Evolutionary conservation across 2,797 vertebrate genomes (phyloP), one percentile per base, ranked within the genome.

Genomic region (Phalanger gymnotis): DNA sequence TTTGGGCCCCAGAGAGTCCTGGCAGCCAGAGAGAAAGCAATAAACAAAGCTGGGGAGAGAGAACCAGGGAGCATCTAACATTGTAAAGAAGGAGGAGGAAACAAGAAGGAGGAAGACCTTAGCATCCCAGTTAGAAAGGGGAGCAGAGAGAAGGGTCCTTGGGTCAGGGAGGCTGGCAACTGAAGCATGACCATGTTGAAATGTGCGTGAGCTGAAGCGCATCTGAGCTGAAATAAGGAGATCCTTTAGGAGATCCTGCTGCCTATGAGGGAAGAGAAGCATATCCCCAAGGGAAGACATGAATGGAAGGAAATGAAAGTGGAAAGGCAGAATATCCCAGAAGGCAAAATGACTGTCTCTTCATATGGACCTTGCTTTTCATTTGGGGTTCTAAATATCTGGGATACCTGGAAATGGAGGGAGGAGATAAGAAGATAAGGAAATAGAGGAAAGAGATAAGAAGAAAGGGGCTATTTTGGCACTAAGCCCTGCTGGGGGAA

Each of bases 31-130:
- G 66, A 55, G 57, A 94, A 94, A 47, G 2, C 55, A 61, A 92
- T 94, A 96, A 98, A 98, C 96, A 97, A 95, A 91, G 51, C 92
- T 97, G 54, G 5, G 61, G 66, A 95, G 27, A 93, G 53, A 92
- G 94, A 92, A 55, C 0, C 73, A 96, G 92, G 95, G 53, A 94
- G 94, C 93, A 54, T 91, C 61, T 89, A 81, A 47, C 92, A 95
- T 31, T 91, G 93, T 90, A 51, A 93, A 0, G 27, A 30, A 94
- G 22, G 22, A 1, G 54, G 90, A 93, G 87, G 56, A n/a, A 92
- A 51, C 53, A n/a, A 89, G 22, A 31, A 57, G 27, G 52, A 94
- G 66, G 14, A 53, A 57, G 47, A 53, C 34, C 56, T 95, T 93
- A 47, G 91, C 2, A 61, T 47, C 47, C 54, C 81, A 40, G 73